Conservation (phyloP, 2,888 invertebrate genomes). For the Chouioia cunea region DNA sequence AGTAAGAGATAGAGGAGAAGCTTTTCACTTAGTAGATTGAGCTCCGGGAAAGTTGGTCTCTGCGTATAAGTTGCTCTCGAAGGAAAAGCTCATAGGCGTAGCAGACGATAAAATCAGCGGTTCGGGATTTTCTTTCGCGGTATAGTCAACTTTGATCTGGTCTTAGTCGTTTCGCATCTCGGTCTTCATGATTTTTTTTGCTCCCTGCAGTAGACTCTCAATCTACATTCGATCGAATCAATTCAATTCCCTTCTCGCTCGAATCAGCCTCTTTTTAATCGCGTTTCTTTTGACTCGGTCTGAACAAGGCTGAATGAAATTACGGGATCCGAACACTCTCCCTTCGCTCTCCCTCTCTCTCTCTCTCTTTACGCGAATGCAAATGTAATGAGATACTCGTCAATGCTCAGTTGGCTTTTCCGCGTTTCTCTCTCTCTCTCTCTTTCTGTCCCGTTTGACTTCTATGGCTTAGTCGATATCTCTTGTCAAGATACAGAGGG, state of each 20-base stretch:
- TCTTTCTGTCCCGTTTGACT: neutral
- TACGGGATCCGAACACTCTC: conserved; percentile 6
- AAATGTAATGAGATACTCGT: conserved; percentile 45
- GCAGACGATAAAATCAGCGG: conserved; percentile 31
- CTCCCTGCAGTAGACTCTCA: no score
- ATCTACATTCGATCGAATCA: conserved; percentile 33
- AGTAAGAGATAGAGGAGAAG: conserved; percentile 34
- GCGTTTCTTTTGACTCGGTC: conserved; percentile 34
- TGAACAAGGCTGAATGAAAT: conserved; percentile 26
- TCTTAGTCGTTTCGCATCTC: conserved; percentile 25
- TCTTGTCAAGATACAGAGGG: neutral
- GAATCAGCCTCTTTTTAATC: conserved; percentile 32
- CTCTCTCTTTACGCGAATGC: conserved; percentile 20
- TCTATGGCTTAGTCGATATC: neutral
- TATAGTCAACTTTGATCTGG: conserved; percentile 32
- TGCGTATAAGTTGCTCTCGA: conserved; percentile 6
- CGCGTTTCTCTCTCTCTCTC: conserved; percentile 6
- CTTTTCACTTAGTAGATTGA: conserved; percentile 64
- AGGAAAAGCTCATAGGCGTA: conserved; percentile 32
- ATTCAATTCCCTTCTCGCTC: conserved; percentile 28
- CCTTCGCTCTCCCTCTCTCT: no score
- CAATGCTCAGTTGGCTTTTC: conserved; percentile 12
- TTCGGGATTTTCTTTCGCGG: neutral
- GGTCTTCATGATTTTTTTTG: neutral
- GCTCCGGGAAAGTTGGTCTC: conserved; percentile 47